A percentile compares a stretch with the other conserved stretches of the same genome.
These are phyloP conservation scores for Panthera tigris DNA, from an alignment of 2,113 vertebrate genomes.

Conservation along the genomic window DNA sequence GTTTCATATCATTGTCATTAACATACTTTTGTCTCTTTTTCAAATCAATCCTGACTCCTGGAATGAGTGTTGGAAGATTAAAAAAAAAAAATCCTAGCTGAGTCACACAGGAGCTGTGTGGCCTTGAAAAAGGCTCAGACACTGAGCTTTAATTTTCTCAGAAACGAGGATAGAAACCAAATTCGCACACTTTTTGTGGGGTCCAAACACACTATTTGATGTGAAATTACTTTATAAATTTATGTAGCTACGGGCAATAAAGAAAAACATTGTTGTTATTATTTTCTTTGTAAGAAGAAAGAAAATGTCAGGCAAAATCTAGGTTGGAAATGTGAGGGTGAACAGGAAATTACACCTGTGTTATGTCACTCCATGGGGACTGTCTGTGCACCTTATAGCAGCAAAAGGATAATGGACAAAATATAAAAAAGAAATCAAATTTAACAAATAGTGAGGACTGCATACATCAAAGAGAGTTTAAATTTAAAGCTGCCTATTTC, in stretches of 20 bases:
- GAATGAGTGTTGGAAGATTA: neutral
- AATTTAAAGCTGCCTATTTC: neutral
- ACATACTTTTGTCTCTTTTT: conserved; percentile 13
- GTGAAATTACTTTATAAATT: neutral
- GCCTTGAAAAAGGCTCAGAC: neutral
- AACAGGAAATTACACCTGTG: neutral
- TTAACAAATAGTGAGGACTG: neutral
- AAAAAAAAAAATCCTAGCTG: neutral
- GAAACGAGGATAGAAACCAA: neutral
- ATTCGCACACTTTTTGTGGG: neutral
- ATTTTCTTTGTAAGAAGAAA: neutral
- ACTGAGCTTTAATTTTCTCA: neutral
- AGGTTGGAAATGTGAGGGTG: neutral
- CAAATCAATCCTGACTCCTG: neutral
- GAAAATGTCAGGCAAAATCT: neutral
- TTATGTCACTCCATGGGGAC: neutral
- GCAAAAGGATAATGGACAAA: neutral
- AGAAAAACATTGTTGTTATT: neutral
- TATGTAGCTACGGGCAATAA: neutral
- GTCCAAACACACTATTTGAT: neutral
- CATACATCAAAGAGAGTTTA: neutral
- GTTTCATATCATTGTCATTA: neutral
- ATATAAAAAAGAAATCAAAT: neutral
- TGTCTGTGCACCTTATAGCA: neutral
- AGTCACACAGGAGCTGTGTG: neutral